These are phyloP conservation scores for Thalassophryne amazonica DNA, from an alignment of 2,797 vertebrate species.

Conservation along the genomic window DNA sequence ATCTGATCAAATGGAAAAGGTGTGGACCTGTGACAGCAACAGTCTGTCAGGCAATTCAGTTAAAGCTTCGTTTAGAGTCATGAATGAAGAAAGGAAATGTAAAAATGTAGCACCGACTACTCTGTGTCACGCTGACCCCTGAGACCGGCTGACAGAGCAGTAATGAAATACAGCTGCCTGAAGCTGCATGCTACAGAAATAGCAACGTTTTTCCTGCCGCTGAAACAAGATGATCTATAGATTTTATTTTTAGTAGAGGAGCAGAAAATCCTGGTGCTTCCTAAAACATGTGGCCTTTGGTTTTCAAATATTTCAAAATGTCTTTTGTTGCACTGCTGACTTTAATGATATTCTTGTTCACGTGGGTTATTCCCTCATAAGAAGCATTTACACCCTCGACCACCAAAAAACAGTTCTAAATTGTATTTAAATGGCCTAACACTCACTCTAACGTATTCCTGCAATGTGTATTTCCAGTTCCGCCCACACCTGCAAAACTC, in stretches of 20 bases:
- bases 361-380: no score
- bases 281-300: background rate
- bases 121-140: slow-evolving; percentile 7
- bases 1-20: slow-evolving; percentile 3
- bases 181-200: slow-evolving; percentile 54
- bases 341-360: no score
- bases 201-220: slow-evolving; percentile 62
- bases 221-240: slow-evolving; percentile 60
- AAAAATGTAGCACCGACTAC: slow-evolving; percentile 4
- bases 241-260: slow-evolving; percentile 53
- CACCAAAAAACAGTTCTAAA: no score
- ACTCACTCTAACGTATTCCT: no score
- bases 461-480: no score
- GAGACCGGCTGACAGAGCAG: slow-evolving; percentile 50
- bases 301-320: slow-evolving; percentile 27
- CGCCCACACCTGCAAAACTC: no score
- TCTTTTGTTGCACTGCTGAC: background rate
- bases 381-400: no score
- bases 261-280: slow-evolving; percentile 8
- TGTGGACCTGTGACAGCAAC: background rate
- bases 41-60: background rate
- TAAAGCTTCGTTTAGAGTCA: background rate
- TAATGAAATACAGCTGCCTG: slow-evolving; percentile 58
- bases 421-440: no score
- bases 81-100: background rate